Evolutionary conservation across 2,797 vertebrate genomes (phyloP), one percentile per base, ranked within the genome.

Genomic region (Labeo calbasu): DNA sequence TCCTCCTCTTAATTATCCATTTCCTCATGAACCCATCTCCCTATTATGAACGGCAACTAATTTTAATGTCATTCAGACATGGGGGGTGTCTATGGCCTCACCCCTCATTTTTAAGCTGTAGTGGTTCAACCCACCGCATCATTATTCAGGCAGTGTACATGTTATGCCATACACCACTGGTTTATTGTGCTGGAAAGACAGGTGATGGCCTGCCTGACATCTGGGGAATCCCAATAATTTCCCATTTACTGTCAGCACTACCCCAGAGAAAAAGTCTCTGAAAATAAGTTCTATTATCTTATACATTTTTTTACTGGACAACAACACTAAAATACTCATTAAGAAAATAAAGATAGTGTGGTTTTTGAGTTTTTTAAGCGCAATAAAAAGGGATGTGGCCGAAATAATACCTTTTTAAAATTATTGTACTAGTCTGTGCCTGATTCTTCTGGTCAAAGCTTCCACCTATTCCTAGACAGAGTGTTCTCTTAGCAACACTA

Each of bases 31-130:
- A 66, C 63, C 25, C 28, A 36, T 17, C 15, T 36, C 15, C 9
- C 32, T 40, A 10, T 68, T 68, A 17, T 73, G 5, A 53, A 53
- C 10, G 5, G 19, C 17, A 53, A 53, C 50, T 5, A 5, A 32
- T 32, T 73, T 73, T 12, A 92, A 93, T 93, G 92, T 88, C 4
- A 3, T 70, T 89, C 88, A 93, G 94, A 93, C 92, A 91, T 5
- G 91, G 92, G 93, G 92, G 91, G 68, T 88, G 90, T 88, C 84
- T 85, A 4, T 69, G 28, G 10, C 51, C 28, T 36, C 28, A 19
- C 66, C 21, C 73, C 43, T 12, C 12, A 8, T 10, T 28, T 19
- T 11, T 21, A 15, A 19, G 10, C 28, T 46, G 19, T 36, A 32
- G 72, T 21, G 46, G 19, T 46, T 65, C 71, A 50, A 23, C 81